Conservation (phyloP, 1,140 invertebrate genomes). For the Bombus confusus region DNA sequence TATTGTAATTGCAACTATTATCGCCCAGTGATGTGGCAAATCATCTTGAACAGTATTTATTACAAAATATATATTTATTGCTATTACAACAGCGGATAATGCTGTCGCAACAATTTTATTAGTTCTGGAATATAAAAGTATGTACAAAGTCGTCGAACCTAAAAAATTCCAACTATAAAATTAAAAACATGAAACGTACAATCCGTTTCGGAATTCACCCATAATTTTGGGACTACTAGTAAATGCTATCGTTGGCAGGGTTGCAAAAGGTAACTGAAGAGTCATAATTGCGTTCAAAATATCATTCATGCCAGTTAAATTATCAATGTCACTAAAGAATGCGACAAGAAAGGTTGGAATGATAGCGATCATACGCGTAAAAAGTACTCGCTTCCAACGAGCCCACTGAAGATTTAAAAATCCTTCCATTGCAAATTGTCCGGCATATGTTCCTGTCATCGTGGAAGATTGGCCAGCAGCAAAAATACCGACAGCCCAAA, state of each 20-base stretch:
- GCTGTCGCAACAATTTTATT: conserved; percentile 87
- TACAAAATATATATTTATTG: conserved; percentile 93
- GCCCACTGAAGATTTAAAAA: conserved; percentile 95
- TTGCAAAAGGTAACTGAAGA: conserved; percentile 91
- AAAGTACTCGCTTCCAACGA: conserved; percentile 93
- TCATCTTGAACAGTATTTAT: conserved; percentile 84
- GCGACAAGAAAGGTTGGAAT: conserved; percentile 93
- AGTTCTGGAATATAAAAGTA: conserved; percentile 81
- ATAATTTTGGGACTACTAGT: conserved; percentile 91
- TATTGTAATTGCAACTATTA: conserved; percentile 83
- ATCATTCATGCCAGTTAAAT: conserved; percentile 94
- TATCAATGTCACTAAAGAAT: conserved; percentile 88
- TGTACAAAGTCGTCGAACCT: background rate
- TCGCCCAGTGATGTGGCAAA: conserved; percentile 82
- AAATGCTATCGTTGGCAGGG: conserved; percentile 94
- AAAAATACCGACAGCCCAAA: conserved; percentile 95
- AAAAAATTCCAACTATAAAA: background rate
- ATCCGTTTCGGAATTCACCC: conserved; percentile 91
- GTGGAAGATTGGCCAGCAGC: conserved; percentile 96
- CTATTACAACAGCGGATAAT: conserved; percentile 88
- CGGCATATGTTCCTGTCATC: conserved; percentile 92
- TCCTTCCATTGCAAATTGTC: conserved; percentile 92
- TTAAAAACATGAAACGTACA: conserved; percentile 81
- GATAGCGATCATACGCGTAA: conserved; percentile 94
- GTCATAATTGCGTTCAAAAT: conserved; percentile 95